Evolutionary conservation across 2,113 vertebrate genomes (phyloP), one percentile per base, ranked within the genome.

Genomic region (Sterna hirundo): DNA sequence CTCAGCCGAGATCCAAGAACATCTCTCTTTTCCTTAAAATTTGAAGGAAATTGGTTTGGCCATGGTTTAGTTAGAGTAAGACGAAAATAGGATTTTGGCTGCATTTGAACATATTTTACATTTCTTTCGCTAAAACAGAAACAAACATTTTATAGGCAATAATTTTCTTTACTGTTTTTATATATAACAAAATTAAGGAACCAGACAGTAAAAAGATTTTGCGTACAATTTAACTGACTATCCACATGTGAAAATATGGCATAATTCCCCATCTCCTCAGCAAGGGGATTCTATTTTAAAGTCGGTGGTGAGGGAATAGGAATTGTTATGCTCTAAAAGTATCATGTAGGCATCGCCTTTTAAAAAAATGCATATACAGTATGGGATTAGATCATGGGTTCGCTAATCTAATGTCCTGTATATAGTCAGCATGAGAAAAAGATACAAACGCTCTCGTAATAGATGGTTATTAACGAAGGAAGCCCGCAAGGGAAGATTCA

Each of bases 11-110:
- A 94, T 92, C 85, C 80, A 92, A 80, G 83, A 95, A 81, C 49
- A 66, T 92, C 95, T 86, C 38, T 95, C 62, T 92, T 94, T 87
- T 92, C 74, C 77, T 78, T 93, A 95, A 93, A 88, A 93, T 89
- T 83, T 91, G 74, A 92, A 94, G 70, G 91, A 94, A 97, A 90
- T 92, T 80, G 70, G 40, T 93, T 89, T 96, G 91, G 64, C 83
- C 52, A 13, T 71, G 55, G 68, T 95, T 95, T 97, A 78, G 18
- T 96, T 89, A 96, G 62, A 92, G 52, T 80, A 70, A 78, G 83
- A 89, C 32, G 6, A 93, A 95, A 97, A 87, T 75, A 82, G 47
- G 30, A 71, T 88, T 94, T 95, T 88, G 92, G 78, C 90, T 88
- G 86, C 57, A n/a, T 82, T 87, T 80, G 46, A 62, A 49, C 77